Evolutionary conservation across 2,888 invertebrate species (phyloP), one percentile per base, ranked within the genome.

Genomic region (Temnothorax rugatulus): DNA sequence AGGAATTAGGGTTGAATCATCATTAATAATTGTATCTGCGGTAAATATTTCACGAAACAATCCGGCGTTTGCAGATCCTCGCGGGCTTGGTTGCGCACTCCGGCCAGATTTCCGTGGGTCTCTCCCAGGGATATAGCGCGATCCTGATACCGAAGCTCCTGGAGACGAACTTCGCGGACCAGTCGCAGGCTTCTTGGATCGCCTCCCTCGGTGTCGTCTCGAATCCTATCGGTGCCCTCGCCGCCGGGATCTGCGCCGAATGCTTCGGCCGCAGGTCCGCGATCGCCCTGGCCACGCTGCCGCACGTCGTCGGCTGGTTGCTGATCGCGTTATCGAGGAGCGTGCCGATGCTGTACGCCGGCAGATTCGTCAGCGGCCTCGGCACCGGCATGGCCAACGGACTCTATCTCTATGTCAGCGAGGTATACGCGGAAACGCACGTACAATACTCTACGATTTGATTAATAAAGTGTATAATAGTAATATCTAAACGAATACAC

Each of bases 101-200:
- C 21, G 97, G 97, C 91, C 97, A 97, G 92, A 97, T 97, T 92
- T 97, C 97, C 74, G 97, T 97, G 88, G 97, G 97, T 0, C 96
- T 97, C 92, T 96, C 97, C 86, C 97, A 97, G 93, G 97, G 97
- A 61, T 97, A 97, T 95, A 97, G 97, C 63, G 97, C 97, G 1
- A 97, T 97, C 47, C 95, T 97, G 91, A 95, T 97, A 87, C 97
- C 97, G 76, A 97, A 97, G 95, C 96, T 97, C 87, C 95, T 96
- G 74, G 95, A 96, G 76, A 95, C 96, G 0, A 93, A 95, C 15
- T 95, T 97, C 87, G 96, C 96, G 7, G 95, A 96, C 59, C 96
- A 96, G 86, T 91, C 92, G 7, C 96, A 97, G 94, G 96, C 96
- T 64, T 97, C 97, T 83, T 97, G 97, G 97, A 96, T 97, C 86